Base-by-base conservation (phyloP, 2,797 vertebrate genomes). In the Hydrolagus colliei region DNA sequence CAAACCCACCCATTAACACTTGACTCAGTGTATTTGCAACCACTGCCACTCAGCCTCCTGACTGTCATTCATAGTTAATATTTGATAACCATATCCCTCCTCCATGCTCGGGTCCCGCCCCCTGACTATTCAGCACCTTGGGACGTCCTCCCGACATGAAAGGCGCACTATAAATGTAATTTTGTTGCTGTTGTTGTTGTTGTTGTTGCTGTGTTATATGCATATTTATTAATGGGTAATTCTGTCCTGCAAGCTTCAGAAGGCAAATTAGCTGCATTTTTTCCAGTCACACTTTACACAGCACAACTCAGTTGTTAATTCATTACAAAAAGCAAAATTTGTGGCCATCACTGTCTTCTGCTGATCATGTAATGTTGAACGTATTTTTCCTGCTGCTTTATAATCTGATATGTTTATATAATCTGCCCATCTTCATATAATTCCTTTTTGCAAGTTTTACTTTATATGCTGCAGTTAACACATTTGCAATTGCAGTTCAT, bases 351-450 rank as follows among this genome's bases (percentile, higher is more conserved):
- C 63, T 84, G 41, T 41, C 65, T 84, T 16, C 68, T 71, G 32
- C 79, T 84, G 79, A 84, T 35, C 32, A 71, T 52, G 41, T 32
- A 84, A 68, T 79, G 20, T 65, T 84, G 71, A 84, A 71, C 68
- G 79, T 84, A 32, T 2, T 84, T 84, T 84, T 67, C 32, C 63
- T 41, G 41, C 65, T 71, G 41, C 63, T 68, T 84, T 71, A 32
- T 68, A 84, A 84, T n/a, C 5, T 10, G 18, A 82, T 5, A 67
- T 67, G 35, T 82, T 62, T 9, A 67, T 78, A n/a, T 78, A 78
- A 9, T 62, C n/a, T 63, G 62, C 22, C 12, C 61, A 11, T 12
- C 18, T 3, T 79, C 65, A 20, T 41, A 11, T 67, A 32, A 12
- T 82, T 71, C 52, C 32, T 71, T 71, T 71, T 84, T 71, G 10